Percentiles rank a stretch among this genome's conserved stretches.
Conservation (phyloP, 2,113 vertebrate genomes). For the Ameiurus melas region DNA sequence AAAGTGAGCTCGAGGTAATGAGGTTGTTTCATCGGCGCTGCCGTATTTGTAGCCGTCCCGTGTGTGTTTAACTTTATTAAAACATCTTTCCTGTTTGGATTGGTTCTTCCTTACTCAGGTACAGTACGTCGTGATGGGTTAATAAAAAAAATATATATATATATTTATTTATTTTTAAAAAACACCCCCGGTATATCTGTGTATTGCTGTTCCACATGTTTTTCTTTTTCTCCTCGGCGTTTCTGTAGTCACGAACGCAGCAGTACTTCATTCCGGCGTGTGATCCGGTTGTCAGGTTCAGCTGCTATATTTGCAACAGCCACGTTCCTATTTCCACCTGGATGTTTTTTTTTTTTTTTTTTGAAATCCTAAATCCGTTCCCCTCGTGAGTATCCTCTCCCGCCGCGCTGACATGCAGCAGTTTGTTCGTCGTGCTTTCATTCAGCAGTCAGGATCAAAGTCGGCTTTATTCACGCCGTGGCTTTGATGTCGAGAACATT, state of each 20-base stretch:
- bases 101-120: background rate
- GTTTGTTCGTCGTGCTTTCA: constrained; percentile 26
- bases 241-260: background rate
- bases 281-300: background rate
- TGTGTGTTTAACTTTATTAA: background rate
- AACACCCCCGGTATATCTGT: background rate
- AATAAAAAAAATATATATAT: background rate
- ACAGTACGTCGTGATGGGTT: background rate
- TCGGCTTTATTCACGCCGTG: constrained; percentile 18
- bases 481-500: constrained; percentile 47
- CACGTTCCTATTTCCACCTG: background rate
- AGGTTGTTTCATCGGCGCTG: background rate
- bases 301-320: background rate
- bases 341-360: background rate
- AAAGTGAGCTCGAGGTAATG: no score
- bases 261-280: background rate
- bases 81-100: background rate
- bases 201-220: background rate
- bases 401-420: constrained; percentile 23
- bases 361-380: background rate
- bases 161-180: no score
- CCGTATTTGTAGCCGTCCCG: background rate
- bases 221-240: background rate
- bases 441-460: constrained; percentile 33
- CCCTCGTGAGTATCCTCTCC: background rate